These are phyloP conservation scores for Bolborhynchus lineola DNA, from an alignment of 2,113 vertebrate species.

Conservation along the genomic window DNA sequence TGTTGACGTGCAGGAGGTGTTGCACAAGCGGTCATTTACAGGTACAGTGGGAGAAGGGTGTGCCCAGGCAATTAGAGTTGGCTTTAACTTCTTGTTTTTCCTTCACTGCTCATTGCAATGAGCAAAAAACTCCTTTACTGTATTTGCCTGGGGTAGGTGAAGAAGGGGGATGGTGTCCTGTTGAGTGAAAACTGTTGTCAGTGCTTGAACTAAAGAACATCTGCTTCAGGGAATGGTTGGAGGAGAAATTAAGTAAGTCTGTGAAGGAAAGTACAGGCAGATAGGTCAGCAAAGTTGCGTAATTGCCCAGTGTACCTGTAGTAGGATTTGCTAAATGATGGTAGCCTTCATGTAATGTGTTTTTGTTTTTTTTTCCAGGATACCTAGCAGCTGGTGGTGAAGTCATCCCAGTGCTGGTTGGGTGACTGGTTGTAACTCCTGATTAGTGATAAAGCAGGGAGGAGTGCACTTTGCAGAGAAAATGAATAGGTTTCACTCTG, in stretches of 20 bases:
- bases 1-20: neutral
- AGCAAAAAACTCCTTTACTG: neutral
- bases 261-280: neutral
- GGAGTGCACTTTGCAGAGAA: neutral
- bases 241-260: neutral
- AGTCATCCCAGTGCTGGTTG: neutral
- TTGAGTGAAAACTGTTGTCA: neutral
- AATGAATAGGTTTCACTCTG: neutral
- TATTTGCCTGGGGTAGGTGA: neutral
- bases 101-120: neutral
- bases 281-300: neutral
- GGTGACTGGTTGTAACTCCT: neutral
- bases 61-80: neutral
- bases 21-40: constrained; percentile 26
- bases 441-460: neutral
- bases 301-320: neutral
- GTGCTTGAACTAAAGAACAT: neutral
- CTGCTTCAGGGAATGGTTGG: neutral
- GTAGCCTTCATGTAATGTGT: neutral
- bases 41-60: constrained; percentile 15
- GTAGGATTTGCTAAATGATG: neutral
- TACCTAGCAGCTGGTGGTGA: constrained; percentile 20
- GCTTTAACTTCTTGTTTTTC: neutral
- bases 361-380: neutral
- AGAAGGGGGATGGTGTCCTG: neutral